Evolutionary conservation across 2,113 vertebrate species (phyloP).

Genomic region (Antechinus flavipes): DNA sequence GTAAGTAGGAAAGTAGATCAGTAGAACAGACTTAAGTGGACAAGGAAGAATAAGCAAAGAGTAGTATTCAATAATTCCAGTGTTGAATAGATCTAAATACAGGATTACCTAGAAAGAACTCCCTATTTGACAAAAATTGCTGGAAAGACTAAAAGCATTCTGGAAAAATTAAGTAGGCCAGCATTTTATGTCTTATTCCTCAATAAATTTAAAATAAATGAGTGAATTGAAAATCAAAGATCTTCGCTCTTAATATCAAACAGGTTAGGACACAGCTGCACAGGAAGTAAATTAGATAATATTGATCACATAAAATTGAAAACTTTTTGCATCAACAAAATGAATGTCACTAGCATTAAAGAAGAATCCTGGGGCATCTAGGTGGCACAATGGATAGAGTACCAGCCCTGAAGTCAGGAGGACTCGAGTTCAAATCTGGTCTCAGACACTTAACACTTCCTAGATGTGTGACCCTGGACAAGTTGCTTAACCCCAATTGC

Average conservation of each 20-base stretch:
- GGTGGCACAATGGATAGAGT: too few relatives aligned
- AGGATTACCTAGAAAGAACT: not conserved
- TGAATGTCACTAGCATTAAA: not conserved
- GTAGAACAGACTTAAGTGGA: not conserved
- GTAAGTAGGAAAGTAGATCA: not conserved
- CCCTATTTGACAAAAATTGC: not conserved
- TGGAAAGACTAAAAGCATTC: not conserved
- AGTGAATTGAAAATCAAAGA: not conserved
- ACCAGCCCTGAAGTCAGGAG: too few relatives aligned
- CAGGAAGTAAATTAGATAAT: not conserved
- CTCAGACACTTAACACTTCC: too few relatives aligned
- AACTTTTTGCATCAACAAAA: not conserved
- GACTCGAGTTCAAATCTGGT: too few relatives aligned
- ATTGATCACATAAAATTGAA: not conserved
- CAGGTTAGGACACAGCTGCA: not conserved
- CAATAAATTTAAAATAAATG: not conserved
- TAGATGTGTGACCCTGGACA: too few relatives aligned
- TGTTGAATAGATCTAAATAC: not conserved
- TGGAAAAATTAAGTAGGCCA: not conserved
- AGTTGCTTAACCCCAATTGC: too few relatives aligned
- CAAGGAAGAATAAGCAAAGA: not conserved
- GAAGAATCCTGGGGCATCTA: not conserved
- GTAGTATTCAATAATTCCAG: not conserved
- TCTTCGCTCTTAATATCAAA: not conserved
- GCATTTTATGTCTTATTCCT: not conserved